phyloP scores from a whole-genome alignment of 2,797 vertebrate species.

The Bradypus variegatus region DNA sequence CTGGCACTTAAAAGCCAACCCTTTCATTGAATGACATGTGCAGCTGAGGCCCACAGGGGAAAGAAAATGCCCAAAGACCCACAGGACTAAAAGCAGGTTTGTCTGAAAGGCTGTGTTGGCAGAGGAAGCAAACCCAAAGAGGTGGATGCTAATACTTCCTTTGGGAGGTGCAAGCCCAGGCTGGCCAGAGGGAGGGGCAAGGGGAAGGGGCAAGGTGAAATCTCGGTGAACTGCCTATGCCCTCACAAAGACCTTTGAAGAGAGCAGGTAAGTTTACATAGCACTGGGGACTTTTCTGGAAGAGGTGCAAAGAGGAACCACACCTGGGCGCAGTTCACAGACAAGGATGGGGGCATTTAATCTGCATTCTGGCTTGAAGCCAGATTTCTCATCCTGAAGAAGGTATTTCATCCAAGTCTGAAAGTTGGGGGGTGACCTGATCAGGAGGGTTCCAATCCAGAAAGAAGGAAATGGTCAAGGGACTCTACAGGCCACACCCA shows the following conservation, averaged over 20 bases:
- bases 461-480: not conserved
- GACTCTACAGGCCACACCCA: not conserved
- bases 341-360: conserved; percentile 10
- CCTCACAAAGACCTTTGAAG: not conserved
- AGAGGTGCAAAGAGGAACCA: not conserved
- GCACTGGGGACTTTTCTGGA: conserved; percentile 13
- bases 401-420: not conserved
- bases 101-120: not conserved
- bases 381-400: not conserved
- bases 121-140: not conserved
- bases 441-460: not conserved
- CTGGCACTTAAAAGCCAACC: not conserved
- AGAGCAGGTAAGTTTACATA: not conserved
- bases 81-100: not conserved
- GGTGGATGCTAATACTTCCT: not conserved
- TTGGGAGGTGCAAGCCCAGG: not conserved
- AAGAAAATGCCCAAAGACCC: not conserved
- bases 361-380: conserved; percentile 13
- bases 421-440: not conserved
- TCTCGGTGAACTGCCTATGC: not conserved
- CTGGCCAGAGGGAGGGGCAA: not conserved
- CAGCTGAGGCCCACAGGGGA: not conserved
- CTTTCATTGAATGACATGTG: not conserved
- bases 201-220: not conserved
- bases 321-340: not conserved